Percentiles rank a stretch among this genome's conserved stretches.
Conservation (phyloP, 2,113 vertebrate genomes). For the Phylloscopus trochiloides region DNA sequence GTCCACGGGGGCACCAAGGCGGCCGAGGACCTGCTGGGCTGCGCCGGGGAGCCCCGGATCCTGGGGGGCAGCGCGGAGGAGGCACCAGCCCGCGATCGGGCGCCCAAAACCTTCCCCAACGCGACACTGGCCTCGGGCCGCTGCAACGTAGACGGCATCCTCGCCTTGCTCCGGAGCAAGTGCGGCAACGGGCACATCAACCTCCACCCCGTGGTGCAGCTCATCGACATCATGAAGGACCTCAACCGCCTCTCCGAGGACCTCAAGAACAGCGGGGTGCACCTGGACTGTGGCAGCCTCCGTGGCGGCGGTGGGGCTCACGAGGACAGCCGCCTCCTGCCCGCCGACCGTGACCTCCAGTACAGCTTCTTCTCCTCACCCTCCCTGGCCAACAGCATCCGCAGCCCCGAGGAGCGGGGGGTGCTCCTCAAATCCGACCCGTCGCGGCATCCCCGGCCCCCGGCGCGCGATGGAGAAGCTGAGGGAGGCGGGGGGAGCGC, state of each 20-base stretch:
- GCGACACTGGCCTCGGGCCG: conserved; percentile 65
- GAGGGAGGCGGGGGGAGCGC: conserved; percentile 56
- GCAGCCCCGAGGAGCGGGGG: conserved; percentile 82
- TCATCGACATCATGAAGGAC: conserved; percentile 84
- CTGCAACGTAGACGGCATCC: conserved; percentile 69
- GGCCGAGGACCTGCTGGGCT: conserved; percentile 62
- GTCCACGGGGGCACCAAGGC: conserved; percentile 65
- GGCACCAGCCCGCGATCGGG: conserved; percentile 25
- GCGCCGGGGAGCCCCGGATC: conserved; percentile 59
- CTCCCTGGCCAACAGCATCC: conserved; percentile 89
- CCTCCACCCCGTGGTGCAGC: conserved; percentile 81
- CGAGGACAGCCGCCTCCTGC: conserved; percentile 61
- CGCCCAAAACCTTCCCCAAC: conserved; percentile 70
- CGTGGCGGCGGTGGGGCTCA: conserved; percentile 45
- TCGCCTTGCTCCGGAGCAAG: conserved; percentile 70
- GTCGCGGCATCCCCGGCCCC: conserved; percentile 52
- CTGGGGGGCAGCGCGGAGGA: conserved; percentile 63
- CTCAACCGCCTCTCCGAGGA: conserved; percentile 91
- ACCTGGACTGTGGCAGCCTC: conserved; percentile 82
- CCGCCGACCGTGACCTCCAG: conserved; percentile 77
- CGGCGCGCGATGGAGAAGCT: conserved; percentile 7
- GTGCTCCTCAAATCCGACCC: conserved; percentile 68
- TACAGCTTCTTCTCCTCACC: conserved; percentile 87
- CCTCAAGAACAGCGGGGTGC: conserved; percentile 86
- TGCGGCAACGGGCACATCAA: conserved; percentile 81